Evolutionary conservation across 2,113 vertebrate species (phyloP).

Genomic region (Gavia stellata): DNA sequence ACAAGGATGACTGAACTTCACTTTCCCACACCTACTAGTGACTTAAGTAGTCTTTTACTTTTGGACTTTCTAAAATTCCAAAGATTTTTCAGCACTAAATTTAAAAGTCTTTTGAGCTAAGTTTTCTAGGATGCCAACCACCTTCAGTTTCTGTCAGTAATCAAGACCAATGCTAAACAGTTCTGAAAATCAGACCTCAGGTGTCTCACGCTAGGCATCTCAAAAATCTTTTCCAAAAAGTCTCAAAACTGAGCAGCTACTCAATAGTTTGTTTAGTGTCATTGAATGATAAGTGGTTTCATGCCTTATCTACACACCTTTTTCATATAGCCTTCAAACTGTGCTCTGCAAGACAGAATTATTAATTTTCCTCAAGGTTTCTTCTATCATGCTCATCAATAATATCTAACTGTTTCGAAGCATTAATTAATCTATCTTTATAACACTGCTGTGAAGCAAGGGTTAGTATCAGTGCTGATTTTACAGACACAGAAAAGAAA

Average conservation of each 20-base stretch:
- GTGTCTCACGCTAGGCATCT: background rate
- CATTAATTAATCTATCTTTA: conserved; percentile 19
- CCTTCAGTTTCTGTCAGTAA: background rate
- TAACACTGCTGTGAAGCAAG: background rate
- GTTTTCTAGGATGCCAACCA: background rate
- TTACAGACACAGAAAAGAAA: background rate
- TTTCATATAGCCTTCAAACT: conserved; percentile 11
- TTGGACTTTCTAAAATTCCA: background rate
- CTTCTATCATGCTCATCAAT: conserved; percentile 17
- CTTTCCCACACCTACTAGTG: background rate
- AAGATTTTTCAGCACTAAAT: background rate
- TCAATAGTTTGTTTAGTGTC: background rate
- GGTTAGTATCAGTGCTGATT: background rate
- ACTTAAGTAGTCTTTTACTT: background rate
- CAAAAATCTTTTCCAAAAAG: background rate
- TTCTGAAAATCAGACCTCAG: background rate
- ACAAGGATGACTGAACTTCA: background rate
- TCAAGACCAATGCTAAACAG: background rate
- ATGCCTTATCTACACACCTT: background rate
- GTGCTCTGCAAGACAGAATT: background rate
- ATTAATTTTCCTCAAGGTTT: conserved; percentile 37
- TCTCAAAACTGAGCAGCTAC: background rate
- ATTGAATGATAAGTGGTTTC: background rate
- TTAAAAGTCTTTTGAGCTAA: background rate
- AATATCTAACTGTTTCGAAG: background rate